phyloP scores from a whole-genome alignment of 2,888 invertebrate genomes.

The Clunio marinus region DNA sequence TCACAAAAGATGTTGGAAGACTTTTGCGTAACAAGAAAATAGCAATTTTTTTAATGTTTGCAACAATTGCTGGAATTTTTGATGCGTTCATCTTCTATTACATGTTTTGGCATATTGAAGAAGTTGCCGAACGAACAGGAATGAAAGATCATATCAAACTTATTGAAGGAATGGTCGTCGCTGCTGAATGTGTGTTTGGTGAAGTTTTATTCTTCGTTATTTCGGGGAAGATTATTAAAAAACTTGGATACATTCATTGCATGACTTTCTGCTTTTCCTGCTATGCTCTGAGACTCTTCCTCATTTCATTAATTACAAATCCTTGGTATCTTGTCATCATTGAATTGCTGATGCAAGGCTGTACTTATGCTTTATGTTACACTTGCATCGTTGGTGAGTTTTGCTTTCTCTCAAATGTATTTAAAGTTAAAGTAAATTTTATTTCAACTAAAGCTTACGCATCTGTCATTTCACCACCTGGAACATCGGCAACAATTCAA shows the following conservation, averaged over 20 bases:
- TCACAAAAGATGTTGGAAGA: slow-evolving; percentile 61
- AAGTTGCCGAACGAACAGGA: slow-evolving; percentile 62
- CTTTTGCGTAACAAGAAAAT: slow-evolving; percentile 63
- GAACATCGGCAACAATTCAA: slow-evolving; percentile 79
- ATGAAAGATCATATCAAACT: slow-evolving; percentile 65
- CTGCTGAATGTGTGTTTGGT: slow-evolving; percentile 72
- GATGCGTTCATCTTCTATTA: slow-evolving; percentile 79
- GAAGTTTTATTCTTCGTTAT: slow-evolving; percentile 74
- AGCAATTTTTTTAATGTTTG: slow-evolving; percentile 65
- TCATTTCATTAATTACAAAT: slow-evolving; percentile 70
- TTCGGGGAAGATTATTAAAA: slow-evolving; percentile 72
- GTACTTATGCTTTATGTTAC: slow-evolving; percentile 82
- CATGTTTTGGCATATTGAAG: slow-evolving; percentile 79
- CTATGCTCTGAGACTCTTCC: slow-evolving; percentile 68
- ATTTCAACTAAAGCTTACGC: slow-evolving; percentile 54
- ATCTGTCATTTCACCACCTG: slow-evolving; percentile 62
- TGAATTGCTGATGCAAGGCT: slow-evolving; percentile 77
- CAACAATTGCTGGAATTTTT: slow-evolving; percentile 69
- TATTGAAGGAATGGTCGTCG: slow-evolving; percentile 73
- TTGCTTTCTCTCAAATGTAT: background rate
- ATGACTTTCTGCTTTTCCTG: slow-evolving; percentile 72
- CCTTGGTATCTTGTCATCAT: slow-evolving; percentile 80
- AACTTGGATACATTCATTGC: slow-evolving; percentile 71
- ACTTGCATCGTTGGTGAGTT: slow-evolving; percentile 62
- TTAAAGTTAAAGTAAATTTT: background rate